These are phyloP conservation scores for Agonopterix heracliana DNA, from an alignment of 2,888 invertebrate genomes.

Conservation along the genomic window DNA sequence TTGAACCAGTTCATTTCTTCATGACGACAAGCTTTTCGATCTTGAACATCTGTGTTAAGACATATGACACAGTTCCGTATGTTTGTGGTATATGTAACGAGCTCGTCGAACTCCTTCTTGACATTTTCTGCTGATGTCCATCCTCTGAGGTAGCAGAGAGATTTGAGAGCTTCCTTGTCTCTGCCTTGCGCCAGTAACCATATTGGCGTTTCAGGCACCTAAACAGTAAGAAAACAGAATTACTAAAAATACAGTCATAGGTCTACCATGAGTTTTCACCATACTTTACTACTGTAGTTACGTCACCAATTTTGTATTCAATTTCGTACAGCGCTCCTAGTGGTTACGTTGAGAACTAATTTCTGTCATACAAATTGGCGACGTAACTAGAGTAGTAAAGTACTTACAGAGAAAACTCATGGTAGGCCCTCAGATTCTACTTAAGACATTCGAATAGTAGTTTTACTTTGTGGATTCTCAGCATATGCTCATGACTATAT, in stretches of 20 bases:
- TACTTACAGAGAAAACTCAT: no score
- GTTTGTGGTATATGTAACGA: slow-evolving; percentile 53
- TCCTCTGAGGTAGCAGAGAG: slow-evolving; percentile 73
- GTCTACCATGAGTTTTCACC: no score
- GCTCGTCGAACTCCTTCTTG: slow-evolving; percentile 57
- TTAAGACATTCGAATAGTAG: no score
- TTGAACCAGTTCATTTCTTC: slow-evolving; percentile 42
- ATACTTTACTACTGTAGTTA: no score
- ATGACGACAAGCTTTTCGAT: slow-evolving; percentile 44
- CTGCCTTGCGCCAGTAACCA: slow-evolving; percentile 71
- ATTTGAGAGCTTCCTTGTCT: slow-evolving; percentile 66
- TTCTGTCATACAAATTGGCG: no score
- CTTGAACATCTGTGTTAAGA: slow-evolving; percentile 31
- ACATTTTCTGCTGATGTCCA: slow-evolving; percentile 68
- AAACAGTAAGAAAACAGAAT: neutral
- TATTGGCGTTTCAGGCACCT: slow-evolving; percentile 77
- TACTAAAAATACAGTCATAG: neutral
- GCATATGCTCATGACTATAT: no score
- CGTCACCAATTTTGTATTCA: no score
- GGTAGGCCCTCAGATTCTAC: no score
- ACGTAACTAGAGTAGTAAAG: no score
- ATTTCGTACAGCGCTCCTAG: no score
- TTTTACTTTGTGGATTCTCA: no score
- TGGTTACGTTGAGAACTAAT: no score
- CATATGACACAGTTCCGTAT: slow-evolving; percentile 53